phyloP scores from a whole-genome alignment of 2,888 invertebrate genomes.

The Labia minor region DNA sequence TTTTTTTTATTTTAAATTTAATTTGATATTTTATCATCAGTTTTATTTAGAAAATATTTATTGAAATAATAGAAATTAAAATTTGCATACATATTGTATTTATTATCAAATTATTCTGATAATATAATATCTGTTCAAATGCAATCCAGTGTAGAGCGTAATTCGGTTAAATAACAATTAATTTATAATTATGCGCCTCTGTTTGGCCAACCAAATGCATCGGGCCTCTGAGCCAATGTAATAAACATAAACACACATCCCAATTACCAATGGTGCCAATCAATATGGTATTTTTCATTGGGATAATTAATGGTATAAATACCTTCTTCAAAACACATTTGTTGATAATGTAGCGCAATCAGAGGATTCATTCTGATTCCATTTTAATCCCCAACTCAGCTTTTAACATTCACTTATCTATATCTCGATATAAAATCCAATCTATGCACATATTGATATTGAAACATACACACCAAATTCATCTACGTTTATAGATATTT shows the following conservation, averaged over 20 bases:
- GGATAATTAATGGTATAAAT: constrained; percentile 1
- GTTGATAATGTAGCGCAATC: too few species aligned
- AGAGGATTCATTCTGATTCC: too few species aligned
- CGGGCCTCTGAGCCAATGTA: neutral
- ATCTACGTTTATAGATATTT: too few species aligned
- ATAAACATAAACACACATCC: constrained; percentile 2
- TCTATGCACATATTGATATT: too few species aligned
- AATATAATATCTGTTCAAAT: constrained; percentile 5
- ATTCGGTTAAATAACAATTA: constrained; percentile 8
- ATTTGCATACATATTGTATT: neutral
- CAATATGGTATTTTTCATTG: neutral
- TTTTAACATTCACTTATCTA: too few species aligned
- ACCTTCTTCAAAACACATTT: neutral
- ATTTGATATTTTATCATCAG: too few species aligned
- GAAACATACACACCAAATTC: too few species aligned
- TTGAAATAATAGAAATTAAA: neutral
- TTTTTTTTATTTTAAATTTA: too few species aligned
- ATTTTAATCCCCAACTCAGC: too few species aligned
- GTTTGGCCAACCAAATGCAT: neutral
- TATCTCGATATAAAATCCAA: too few species aligned
- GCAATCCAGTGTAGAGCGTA: neutral
- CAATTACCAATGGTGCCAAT: constrained; percentile 2
- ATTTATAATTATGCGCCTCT: neutral
- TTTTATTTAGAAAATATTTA: too few species aligned
- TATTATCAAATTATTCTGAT: constrained; percentile 13